Evolutionary conservation across 2,888 invertebrate genomes (phyloP).

Genomic region (Pterostichus niger): DNA sequence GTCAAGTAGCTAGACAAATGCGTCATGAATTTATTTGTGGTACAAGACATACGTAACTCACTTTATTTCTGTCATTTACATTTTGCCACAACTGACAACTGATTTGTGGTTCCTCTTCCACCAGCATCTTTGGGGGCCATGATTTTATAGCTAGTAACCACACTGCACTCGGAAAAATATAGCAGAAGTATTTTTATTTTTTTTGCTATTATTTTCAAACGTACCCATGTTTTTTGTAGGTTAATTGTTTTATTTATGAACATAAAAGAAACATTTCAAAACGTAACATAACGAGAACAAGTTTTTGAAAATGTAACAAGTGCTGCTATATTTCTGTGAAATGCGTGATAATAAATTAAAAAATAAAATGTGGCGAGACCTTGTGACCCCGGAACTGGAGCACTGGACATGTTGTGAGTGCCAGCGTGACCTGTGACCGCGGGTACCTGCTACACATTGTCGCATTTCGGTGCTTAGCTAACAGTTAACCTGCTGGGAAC

Average conservation of each 20-base stretch:
- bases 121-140: too few relatives aligned
- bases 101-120: too few relatives aligned
- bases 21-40: too few relatives aligned
- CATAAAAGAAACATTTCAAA: slow-evolving; percentile 10
- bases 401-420: slow-evolving; percentile 3
- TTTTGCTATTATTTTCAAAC: too few relatives aligned
- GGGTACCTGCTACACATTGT: slow-evolving; percentile 36
- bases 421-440: slow-evolving; percentile 15
- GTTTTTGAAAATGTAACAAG: not conserved
- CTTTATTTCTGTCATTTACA: too few relatives aligned
- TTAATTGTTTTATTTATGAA: not conserved
- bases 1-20: too few relatives aligned
- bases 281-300: not conserved
- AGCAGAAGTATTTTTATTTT: too few relatives aligned
- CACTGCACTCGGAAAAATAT: too few relatives aligned
- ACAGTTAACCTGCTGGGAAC: not conserved
- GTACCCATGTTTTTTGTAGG: not conserved
- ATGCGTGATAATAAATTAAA: slow-evolving; percentile 20
- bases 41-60: too few relatives aligned
- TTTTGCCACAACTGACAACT: too few relatives aligned
- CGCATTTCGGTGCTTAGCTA: slow-evolving; percentile 10
- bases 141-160: too few relatives aligned
- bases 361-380: not conserved
- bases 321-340: slow-evolving; percentile 22
- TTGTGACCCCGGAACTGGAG: slow-evolving; percentile 45